These are phyloP conservation scores for Euleptes europaea DNA, from an alignment of 2,113 vertebrate species.

Conservation along the genomic window DNA sequence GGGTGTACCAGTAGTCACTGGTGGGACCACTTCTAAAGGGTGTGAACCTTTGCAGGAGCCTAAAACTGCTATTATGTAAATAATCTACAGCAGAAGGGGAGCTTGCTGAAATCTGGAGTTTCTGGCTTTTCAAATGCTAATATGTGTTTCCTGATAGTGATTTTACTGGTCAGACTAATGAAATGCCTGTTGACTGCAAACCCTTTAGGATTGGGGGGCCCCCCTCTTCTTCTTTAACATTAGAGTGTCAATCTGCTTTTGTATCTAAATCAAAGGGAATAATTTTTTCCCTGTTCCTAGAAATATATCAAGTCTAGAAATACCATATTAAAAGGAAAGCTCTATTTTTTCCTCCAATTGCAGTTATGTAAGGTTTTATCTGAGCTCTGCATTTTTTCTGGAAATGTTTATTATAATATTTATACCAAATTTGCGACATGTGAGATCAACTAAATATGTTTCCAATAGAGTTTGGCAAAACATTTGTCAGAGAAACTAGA, in stretches of 20 bases:
- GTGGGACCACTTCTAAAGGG: too few relatives aligned
- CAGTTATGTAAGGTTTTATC: conserved; percentile 3
- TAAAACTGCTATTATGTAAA: too few relatives aligned
- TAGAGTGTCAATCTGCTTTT: not conserved
- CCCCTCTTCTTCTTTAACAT: not conserved
- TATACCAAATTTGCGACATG: not conserved
- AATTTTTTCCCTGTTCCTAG: not conserved
- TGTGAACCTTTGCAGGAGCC: too few relatives aligned
- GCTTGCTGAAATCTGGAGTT: not conserved
- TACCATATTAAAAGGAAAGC: conserved; percentile 2
- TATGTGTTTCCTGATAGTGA: not conserved
- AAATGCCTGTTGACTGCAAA: not conserved
- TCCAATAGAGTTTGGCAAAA: conserved; percentile 51
- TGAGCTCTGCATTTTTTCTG: conserved; percentile 4
- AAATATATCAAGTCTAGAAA: conserved; percentile 1
- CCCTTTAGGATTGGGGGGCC: not conserved
- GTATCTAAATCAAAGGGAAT: not conserved
- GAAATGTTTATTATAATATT: conserved; percentile 26
- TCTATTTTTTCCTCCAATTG: not conserved
- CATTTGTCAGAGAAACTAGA: conserved; percentile 39
- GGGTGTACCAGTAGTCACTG: too few relatives aligned
- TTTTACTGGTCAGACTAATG: not conserved
- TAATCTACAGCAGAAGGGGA: not conserved
- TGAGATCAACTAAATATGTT: conserved; percentile 51
- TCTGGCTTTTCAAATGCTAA: not conserved